Evolutionary conservation across 2,888 invertebrate genomes (phyloP).

Genomic region (Oscheius myriophilus): DNA sequence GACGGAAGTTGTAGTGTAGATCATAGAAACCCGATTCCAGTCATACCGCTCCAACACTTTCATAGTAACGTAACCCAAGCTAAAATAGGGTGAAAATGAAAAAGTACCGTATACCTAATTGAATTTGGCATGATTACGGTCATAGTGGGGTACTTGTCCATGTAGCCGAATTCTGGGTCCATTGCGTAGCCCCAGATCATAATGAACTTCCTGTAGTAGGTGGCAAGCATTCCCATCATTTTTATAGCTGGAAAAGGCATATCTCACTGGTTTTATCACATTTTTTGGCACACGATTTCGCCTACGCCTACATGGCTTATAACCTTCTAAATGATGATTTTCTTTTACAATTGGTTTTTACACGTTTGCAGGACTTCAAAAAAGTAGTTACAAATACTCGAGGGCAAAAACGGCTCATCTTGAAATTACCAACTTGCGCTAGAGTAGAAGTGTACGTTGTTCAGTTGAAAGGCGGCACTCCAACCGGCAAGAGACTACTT

Average conservation of each 20-base stretch:
- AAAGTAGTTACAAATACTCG: no score
- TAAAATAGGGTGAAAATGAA: constrained; percentile 10
- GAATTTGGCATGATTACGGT: constrained; percentile 35
- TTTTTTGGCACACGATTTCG: no score
- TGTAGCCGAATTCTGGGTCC: constrained; percentile 34
- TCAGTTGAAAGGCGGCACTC: no score
- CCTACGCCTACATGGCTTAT: no score
- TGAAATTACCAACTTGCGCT: no score
- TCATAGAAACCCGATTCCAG: constrained; percentile 36
- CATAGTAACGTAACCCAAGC: constrained; percentile 35
- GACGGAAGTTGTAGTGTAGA: constrained; percentile 31
- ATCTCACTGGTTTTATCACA: no score
- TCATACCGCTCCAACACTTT: constrained; percentile 33
- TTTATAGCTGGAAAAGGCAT: constrained; percentile 20
- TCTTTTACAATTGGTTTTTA: no score
- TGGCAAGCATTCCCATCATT: constrained; percentile 36
- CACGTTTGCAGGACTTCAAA: no score
- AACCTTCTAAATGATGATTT: no score
- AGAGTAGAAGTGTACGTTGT: no score
- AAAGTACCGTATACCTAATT: constrained; percentile 3
- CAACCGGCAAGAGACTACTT: no score
- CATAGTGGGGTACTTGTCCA: constrained; percentile 36
- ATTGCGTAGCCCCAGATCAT: constrained; percentile 45
- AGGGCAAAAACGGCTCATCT: no score
- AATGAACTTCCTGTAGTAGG: constrained; percentile 35